phyloP scores from a whole-genome alignment of 2,888 invertebrate genomes.

The Drosophila glabriapex region DNA sequence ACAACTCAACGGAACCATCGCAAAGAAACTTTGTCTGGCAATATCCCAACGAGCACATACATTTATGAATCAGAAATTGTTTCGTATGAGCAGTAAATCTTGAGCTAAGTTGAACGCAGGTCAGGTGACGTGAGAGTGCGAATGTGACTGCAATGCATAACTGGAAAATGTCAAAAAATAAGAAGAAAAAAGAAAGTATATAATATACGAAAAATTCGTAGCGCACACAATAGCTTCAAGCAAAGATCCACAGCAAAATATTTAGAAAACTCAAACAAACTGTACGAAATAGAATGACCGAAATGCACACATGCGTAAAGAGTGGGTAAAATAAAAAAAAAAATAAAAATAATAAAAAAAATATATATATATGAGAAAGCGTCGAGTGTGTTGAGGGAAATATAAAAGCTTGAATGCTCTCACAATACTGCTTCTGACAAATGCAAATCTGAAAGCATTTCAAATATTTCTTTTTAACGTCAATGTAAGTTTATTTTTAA shows the following conservation, averaged over 20 bases:
- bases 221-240: constrained; percentile 2
- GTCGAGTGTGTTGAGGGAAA: background rate
- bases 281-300: constrained; percentile 49
- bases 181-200: background rate
- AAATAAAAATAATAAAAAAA: constrained; percentile 4
- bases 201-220: constrained; percentile 31
- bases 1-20: constrained; percentile 12
- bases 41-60: background rate
- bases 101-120: constrained; percentile 23
- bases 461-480: background rate
- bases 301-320: constrained; percentile 76
- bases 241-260: constrained; percentile 63
- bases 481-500: background rate
- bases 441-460: background rate
- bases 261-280: constrained; percentile 64
- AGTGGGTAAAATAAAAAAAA: constrained; percentile 35
- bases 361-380: background rate
- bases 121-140: constrained; percentile 34
- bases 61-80: constrained; percentile 2
- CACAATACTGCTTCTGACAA: background rate
- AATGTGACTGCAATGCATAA: constrained; percentile 56
- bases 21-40: constrained; percentile 33
- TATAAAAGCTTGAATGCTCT: constrained; percentile 52
- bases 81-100: background rate
- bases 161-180: constrained; percentile 24